Evolutionary conservation across 2,888 invertebrate genomes (phyloP).

Genomic region (Drosophila peninsularis): DNA sequence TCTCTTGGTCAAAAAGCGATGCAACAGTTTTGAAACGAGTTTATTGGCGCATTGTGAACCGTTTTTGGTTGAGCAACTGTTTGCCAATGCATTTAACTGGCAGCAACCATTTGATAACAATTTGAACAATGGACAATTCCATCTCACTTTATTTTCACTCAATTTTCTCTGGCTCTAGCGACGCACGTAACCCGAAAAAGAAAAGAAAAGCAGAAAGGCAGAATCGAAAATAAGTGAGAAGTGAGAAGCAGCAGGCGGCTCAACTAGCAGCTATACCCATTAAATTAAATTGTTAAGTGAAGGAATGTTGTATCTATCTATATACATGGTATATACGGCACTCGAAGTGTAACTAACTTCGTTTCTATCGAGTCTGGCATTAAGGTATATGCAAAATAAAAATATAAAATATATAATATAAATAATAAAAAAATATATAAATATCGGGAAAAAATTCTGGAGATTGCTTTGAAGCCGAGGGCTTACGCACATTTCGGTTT

Average conservation of each 20-base stretch:
- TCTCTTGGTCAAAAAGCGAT: slow-evolving; percentile 1
- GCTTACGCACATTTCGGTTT: too few relatives aligned
- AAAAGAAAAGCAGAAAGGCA: slow-evolving; percentile 1
- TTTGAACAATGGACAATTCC: slow-evolving; percentile 58
- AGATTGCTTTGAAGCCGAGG: too few relatives aligned
- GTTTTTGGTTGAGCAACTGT: slow-evolving; percentile 64
- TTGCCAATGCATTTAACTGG: slow-evolving; percentile 75
- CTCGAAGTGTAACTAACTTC: too few relatives aligned
- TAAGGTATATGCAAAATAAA: too few relatives aligned
- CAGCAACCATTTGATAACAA: slow-evolving; percentile 65
- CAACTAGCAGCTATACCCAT: background rate
- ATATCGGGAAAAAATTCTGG: too few relatives aligned
- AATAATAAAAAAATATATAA: too few relatives aligned
- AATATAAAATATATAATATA: too few relatives aligned
- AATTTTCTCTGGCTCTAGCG: slow-evolving; percentile 24
- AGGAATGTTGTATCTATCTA: too few relatives aligned
- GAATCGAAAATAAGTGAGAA: slow-evolving; percentile 13
- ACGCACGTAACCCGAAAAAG: slow-evolving; percentile 6
- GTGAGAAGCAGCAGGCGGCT: background rate
- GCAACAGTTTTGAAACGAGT: slow-evolving; percentile 47
- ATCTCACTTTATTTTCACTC: slow-evolving; percentile 49
- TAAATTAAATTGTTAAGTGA: background rate
- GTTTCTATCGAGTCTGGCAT: too few relatives aligned
- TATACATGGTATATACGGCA: too few relatives aligned
- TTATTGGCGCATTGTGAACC: slow-evolving; percentile 48